Conservation (phyloP, 2,113 vertebrate genomes). For the Podilymbus podiceps region DNA sequence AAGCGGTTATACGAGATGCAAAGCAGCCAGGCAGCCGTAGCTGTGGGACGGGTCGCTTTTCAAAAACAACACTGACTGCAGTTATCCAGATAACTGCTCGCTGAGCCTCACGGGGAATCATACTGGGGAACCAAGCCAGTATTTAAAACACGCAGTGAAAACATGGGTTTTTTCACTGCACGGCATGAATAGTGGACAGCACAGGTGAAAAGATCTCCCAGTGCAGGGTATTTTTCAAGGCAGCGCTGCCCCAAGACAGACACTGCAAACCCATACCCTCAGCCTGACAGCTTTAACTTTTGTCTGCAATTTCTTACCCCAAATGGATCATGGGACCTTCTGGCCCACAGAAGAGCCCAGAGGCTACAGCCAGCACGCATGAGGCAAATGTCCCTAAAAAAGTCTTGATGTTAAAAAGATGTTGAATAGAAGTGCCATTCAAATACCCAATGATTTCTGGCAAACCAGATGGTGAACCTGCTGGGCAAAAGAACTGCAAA, state of each 20-base stretch:
- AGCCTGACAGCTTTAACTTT: not conserved
- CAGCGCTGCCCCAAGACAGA: not conserved
- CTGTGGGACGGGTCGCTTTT: not conserved
- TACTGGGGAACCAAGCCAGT: not conserved
- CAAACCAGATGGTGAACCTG: slow-evolving; percentile 6
- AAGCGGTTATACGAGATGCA: not conserved
- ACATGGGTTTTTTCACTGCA: not conserved
- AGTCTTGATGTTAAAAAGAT: slow-evolving; percentile 56
- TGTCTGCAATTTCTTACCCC: slow-evolving; percentile 19
- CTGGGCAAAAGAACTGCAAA: slow-evolving; percentile 51
- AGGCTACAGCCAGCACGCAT: slow-evolving; percentile 47
- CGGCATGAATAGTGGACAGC: not conserved
- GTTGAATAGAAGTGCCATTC: slow-evolving; percentile 44
- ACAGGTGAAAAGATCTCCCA: not conserved
- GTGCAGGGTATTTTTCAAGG: not conserved
- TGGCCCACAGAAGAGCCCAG: slow-evolving; percentile 41
- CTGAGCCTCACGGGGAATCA: not conserved
- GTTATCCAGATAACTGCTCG: not conserved
- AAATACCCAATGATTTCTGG: slow-evolving; percentile 59
- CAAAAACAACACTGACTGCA: not conserved
- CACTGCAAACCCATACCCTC: not conserved
- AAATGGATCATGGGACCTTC: slow-evolving; percentile 58
- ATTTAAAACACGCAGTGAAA: not conserved
- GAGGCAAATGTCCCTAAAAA: slow-evolving; percentile 49
- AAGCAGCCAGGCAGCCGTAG: not conserved